These are phyloP conservation scores for Atta texana DNA, from an alignment of 1,140 invertebrate species.

Conservation along the genomic window DNA sequence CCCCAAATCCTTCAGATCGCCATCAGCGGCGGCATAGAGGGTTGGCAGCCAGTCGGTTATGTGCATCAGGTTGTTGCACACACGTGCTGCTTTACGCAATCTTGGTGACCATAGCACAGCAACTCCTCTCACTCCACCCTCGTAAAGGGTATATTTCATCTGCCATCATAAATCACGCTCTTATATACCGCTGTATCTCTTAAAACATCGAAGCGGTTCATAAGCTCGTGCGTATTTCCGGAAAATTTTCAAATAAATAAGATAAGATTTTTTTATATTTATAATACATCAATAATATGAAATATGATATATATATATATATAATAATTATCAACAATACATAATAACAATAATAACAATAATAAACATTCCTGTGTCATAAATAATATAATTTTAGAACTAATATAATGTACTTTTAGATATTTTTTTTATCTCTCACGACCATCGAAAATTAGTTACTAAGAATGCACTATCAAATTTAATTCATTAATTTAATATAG, in stretches of 20 bases:
- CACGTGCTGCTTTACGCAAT: slow-evolving; percentile 83
- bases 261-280: background rate
- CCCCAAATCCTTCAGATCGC: slow-evolving; percentile 83
- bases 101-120: slow-evolving; percentile 90
- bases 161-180: slow-evolving; percentile 72
- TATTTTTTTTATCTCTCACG: background rate
- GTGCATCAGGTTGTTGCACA: slow-evolving; percentile 88
- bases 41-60: slow-evolving; percentile 92
- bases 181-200: background rate
- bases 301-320: background rate
- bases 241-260: slow-evolving; percentile 19
- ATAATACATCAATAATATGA: background rate
- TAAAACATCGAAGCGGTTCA: background rate
- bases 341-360: no score
- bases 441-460: background rate
- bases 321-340: background rate
- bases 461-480: background rate
- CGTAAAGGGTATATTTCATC: slow-evolving; percentile 91
- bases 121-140: slow-evolving; percentile 90
- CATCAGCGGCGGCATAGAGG: slow-evolving; percentile 87
- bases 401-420: background rate
- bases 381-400: no score
- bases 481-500: background rate
- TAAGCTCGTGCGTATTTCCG: background rate
- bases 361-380: no score